Evolutionary conservation across 2,888 invertebrate genomes (phyloP).

Genomic region (Amblyjoppa proteus): DNA sequence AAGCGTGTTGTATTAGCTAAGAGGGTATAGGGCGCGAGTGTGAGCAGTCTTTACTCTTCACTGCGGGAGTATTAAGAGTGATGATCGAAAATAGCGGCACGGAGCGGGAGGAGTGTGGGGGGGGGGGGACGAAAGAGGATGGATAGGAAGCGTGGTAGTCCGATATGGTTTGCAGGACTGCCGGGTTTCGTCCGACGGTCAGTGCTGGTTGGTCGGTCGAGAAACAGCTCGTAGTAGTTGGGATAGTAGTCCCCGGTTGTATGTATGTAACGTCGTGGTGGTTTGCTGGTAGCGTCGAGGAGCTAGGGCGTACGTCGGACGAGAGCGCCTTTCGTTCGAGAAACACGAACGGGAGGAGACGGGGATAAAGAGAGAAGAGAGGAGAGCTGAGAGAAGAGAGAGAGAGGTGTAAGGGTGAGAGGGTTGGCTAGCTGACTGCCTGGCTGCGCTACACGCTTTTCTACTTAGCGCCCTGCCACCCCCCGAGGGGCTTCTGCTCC

Average conservation of each 20-base stretch:
- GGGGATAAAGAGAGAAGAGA: conserved; percentile 45
- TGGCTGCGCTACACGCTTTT: conserved; percentile 83
- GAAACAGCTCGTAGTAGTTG: conserved; percentile 43
- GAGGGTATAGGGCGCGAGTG: conserved; percentile 43
- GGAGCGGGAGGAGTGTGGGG: conserved; percentile 64
- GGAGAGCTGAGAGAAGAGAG: conserved; percentile 47
- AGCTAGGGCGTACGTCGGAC: conserved; percentile 57
- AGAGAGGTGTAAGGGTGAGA: conserved; percentile 43
- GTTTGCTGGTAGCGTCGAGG: conserved; percentile 41
- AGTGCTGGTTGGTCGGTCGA: conserved; percentile 58
- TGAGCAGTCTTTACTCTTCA: conserved; percentile 29
- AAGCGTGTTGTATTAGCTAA: conserved; percentile 62
- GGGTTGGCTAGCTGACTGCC: conserved; percentile 71
- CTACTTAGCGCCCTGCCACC: conserved; percentile 83
- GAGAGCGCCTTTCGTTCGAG: conserved; percentile 67
- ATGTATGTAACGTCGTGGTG: conserved; percentile 25
- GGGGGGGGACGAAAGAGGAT: conserved; percentile 44
- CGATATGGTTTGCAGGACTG: conserved; percentile 51
- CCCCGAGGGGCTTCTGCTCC: conserved; percentile 80
- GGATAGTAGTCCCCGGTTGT: conserved; percentile 22
- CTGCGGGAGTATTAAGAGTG: conserved; percentile 61
- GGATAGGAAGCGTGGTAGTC: conserved; percentile 49
- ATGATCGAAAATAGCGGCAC: conserved; percentile 54
- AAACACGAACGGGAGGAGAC: conserved; percentile 42
- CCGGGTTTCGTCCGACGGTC: conserved; percentile 56